Evolutionary conservation across 1,140 invertebrate genomes (phyloP), one percentile per base, ranked within the genome.

Genomic region (Drosophila rufa): DNA sequence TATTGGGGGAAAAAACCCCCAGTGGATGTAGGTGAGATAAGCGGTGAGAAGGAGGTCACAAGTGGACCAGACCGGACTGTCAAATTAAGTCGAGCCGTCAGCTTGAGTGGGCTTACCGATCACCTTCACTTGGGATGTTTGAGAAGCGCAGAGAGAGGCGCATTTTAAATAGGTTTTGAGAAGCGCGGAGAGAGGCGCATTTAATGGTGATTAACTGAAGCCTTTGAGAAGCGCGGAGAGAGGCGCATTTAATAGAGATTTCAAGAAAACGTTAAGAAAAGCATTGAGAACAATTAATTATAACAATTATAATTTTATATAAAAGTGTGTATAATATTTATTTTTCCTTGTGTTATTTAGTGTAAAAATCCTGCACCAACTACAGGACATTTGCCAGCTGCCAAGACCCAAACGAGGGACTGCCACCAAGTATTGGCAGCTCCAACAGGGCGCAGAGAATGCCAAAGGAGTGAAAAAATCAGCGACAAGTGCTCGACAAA

Each of bases 401-500:
- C 11, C 12, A 38, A 9, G 27, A 19, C 30, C 25, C 8, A 6
- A 12, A 9, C 33, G 33, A 40, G 38, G 30, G 14, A 43, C 17
- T 14, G 6, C 14, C 33, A 30, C 14, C 33, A 30, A 48, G 15
- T 43, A 45, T 43, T 66, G 19, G 5, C 30, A 51, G 17, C 51
- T 15, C 12, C 0, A 36, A 55, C 33, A 22, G 33, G 51, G 7
- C 17, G 15, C 2, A 15, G 36, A 40, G 19, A 25, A 38, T 12
- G 14, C 14, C 25, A 19, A 51, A 55, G 25, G 14, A 74, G 68
- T 38, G 36, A 77, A 78, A 77, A 76, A 58, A 59, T 56, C 74
- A 68, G 60, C 74, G 74, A 58, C 62, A 67, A 66, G 61, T 76
- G 60, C 71, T 75, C 40, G 60, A 75, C 62, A 87, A 87, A 73